Evolutionary conservation across 2,797 vertebrate species (phyloP), one percentile per base, ranked within the genome.

Genomic region (Spheniscus humboldti): DNA sequence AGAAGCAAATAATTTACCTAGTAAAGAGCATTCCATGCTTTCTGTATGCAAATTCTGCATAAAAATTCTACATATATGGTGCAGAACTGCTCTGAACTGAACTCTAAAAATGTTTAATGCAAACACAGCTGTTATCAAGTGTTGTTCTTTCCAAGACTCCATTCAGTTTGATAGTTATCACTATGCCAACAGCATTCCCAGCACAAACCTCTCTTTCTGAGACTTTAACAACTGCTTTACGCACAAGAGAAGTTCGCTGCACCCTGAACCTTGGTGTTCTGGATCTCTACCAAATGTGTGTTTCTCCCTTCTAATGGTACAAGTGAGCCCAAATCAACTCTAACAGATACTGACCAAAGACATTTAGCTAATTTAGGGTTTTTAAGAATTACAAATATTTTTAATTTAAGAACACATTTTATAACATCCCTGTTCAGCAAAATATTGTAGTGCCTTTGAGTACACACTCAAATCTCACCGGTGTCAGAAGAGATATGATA

Each of bases 51-150:
- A 98, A 98, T 97, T 97, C 97, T 97, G 94, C 95, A 96, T 93
- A 94, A 97, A 97, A 97, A 69, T 93, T 97, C 18, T 90, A 96
- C 96, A 95, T 97, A 97, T 96, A 96, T 83, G 94, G 90, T 96
- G 41, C 93, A 92, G 91, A 95, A 91, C 94, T 94, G 73, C 95
- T 98, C 97, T 92, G 95, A 97, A 96, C 96, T 91, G 91, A 94
- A 96, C 97, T 97, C 96, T 94, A 97, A 96, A 98, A 97, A 92
- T 78, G 62, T 91, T 97, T 96, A 96, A 92, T 95, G 95, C 97
- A 98, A 98, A 98, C 96, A 95, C 96, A 97, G 97, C 97, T 97
- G 94, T 95, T 97, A 97, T 97, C 96, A 95, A 97, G 96, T 92
- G 97, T 90, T 94, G 72, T 94, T 97, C 96, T 98, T 97, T 97